Evolutionary conservation across 2,888 invertebrate species (phyloP), one percentile per base, ranked within the genome.

Genomic region (Coenonympha glycerion): DNA sequence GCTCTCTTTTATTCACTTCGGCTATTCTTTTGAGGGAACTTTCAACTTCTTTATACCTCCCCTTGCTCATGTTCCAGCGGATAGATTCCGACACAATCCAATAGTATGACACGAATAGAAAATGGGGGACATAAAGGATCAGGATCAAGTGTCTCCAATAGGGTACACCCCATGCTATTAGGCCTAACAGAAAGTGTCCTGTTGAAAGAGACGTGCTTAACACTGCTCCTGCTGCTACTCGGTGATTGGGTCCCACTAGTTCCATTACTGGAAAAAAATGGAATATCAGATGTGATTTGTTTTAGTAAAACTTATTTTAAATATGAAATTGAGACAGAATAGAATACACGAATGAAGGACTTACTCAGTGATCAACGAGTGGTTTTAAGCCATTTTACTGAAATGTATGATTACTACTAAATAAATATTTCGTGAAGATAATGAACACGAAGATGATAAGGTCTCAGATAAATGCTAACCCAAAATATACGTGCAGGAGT

Each of bases 51-150:
- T 90, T 88, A 50, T 88, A 89, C 47, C 90, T 87, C 1, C 91
- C 90, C 65, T 92, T 91, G 49, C 91, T 91, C 58, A 94, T 76
- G 42, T 93, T 88, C 95, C 95, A 95, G 47, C 94, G 88, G 1
- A 92, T 86, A 2, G 92, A 92, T 73, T 93, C 93, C 0, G 91
- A 89, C 48, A 92, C 76, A 6, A 91, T 62, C 90, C 92, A 92
- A 57, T 90, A 89, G 63, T 92, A 92, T 3, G 86, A 68, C 22
- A 94, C 66, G 30, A 92, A 88, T 0, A 93, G 63, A 8, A 93
- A 70, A 8, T 91, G 90, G 0, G 94, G 94, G 0, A 88, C 72
- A 65, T 94, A 94, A 6, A 92, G 77, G 2, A 90, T 82, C 16
- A 91, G 83, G 3, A 93, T 88, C 3, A 92, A 75, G 24, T 78